These are phyloP conservation scores for Amphiura filiformis DNA, from an alignment of 35 echinoderm and acorn worm species.

Conservation along the genomic window DNA sequence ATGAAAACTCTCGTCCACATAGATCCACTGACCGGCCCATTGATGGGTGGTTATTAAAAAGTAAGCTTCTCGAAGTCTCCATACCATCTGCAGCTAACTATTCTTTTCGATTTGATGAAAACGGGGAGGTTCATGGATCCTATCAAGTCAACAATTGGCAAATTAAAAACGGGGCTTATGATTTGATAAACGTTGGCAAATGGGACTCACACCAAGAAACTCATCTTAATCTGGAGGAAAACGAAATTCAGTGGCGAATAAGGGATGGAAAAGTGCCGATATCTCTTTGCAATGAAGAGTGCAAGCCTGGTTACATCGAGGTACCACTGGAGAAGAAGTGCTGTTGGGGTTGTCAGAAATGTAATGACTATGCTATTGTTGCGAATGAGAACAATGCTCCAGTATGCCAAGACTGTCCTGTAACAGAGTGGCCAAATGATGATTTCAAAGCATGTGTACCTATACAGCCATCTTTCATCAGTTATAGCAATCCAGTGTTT, in stretches of 20 bases:
- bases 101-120: slow-evolving; percentile 28
- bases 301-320: neutral
- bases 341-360: slow-evolving; percentile 40
- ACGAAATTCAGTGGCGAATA: neutral
- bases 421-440: slow-evolving; percentile 3
- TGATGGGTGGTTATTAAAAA: neutral
- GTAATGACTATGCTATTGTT: slow-evolving; percentile 19
- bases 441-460: neutral
- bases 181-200: neutral
- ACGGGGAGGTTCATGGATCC: neutral
- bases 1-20: neutral
- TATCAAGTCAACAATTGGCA: neutral
- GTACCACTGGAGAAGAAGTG: slow-evolving; percentile 5
- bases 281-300: slow-evolving; percentile 18
- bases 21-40: neutral
- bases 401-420: neutral
- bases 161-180: neutral
- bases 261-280: neutral
- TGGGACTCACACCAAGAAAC: neutral
- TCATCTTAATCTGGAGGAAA: neutral
- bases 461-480: neutral
- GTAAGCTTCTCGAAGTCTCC: no score
- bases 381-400: neutral
- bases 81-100: no score
- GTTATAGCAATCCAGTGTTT: neutral